Evolutionary conservation across 1,140 invertebrate species (phyloP), one percentile per base, ranked within the genome.

Genomic region (Formica exsecta): DNA sequence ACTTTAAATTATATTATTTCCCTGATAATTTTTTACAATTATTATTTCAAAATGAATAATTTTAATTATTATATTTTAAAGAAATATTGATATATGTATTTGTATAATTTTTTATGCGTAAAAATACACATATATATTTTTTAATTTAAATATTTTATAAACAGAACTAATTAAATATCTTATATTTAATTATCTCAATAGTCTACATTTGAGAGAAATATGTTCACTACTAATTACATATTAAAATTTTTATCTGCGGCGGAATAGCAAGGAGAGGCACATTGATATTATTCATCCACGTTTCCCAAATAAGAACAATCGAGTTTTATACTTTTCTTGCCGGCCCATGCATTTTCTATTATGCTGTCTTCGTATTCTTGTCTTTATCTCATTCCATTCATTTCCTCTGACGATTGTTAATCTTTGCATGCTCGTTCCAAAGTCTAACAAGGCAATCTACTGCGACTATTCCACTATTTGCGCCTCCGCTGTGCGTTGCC

Each of bases 391-490:
- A 61, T 73, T 83, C 54, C 57, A 48, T 73, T 61, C 79, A 83
- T 83, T 83, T 83, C 29, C 68, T 73, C 68, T 38, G 79, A 83
- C 79, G 79, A 83, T 83, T 83, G 79, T 83, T 83, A 83, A 83
- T 83, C 79, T 83, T 83, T 41, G 68, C 54, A 74, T 68, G 61
- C 79, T 83, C 61, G 68, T 83, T 83, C 57, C 79, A 70, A 70
- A 83, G 79, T 83, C 79, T 83, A 83, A 83, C 79, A 83, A 83
- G 77, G 79, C 68, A 83, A 83, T 83, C 68, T 83, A 83, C 79
- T 83, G 54, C 68, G 29, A 83, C 79, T 83, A 83, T 83, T 83
- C 68, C 68, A 70, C 68, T 83, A 38, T 74, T 83, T 83, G 68
- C 79, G 54, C 13, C 57, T 59, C 16, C 48, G 48, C 16, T 57